A percentile compares a stretch with the other conserved stretches of the same genome.
These are phyloP conservation scores for Protodeltote pygarga DNA, from an alignment of 2,888 invertebrate genomes.

Conservation along the genomic window DNA sequence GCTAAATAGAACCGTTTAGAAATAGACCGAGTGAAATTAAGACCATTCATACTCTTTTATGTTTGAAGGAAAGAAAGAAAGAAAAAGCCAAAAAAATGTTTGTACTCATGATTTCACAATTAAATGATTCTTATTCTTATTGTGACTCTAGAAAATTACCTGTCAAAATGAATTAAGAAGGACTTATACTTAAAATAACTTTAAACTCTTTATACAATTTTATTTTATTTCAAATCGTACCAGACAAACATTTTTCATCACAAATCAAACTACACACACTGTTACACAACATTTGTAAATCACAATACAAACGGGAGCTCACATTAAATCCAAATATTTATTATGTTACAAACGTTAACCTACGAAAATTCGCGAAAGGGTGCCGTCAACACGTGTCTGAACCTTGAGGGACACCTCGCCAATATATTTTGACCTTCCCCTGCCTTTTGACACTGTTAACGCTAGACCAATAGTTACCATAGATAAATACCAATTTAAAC, in stretches of 20 bases:
- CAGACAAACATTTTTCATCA: neutral
- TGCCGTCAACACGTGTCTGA: conserved; percentile 73
- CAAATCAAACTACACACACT: conserved; percentile 19
- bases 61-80: too few relatives aligned
- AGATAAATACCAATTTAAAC: conserved; percentile 47
- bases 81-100: too few relatives aligned
- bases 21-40: too few relatives aligned
- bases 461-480: neutral
- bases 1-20: too few relatives aligned
- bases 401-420: conserved; percentile 61
- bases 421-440: conserved; percentile 51
- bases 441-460: conserved; percentile 11
- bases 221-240: too few relatives aligned
- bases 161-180: too few relatives aligned
- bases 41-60: too few relatives aligned
- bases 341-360: conserved; percentile 62
- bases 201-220: too few relatives aligned
- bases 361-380: conserved; percentile 68
- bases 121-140: too few relatives aligned
- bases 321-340: conserved; percentile 80
- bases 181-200: too few relatives aligned
- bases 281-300: conserved; percentile 45
- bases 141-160: too few relatives aligned
- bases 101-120: too few relatives aligned
- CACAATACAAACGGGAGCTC: conserved; percentile 61